phyloP scores from a whole-genome alignment of 2,888 invertebrate genomes.

The Pteria penguin region DNA sequence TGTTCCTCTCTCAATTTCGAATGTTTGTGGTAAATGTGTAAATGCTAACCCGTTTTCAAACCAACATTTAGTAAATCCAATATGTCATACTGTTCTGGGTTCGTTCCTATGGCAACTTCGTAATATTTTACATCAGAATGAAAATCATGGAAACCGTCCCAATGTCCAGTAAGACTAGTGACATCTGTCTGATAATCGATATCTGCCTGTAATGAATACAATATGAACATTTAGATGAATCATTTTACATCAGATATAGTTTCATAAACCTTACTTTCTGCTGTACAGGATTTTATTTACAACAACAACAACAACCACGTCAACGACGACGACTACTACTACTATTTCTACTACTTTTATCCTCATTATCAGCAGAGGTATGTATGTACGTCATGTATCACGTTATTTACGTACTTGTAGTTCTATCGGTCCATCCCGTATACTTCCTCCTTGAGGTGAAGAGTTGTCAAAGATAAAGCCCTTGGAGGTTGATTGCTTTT shows the following conservation, averaged over 20 bases:
- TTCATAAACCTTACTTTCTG: too few species aligned
- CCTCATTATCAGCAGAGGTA: too few species aligned
- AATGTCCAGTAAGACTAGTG: constrained; percentile 24
- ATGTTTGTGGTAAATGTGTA: too few species aligned
- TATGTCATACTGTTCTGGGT: constrained; percentile 40
- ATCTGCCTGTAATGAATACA: constrained; percentile 18
- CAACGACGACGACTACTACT: too few species aligned
- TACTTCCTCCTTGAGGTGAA: constrained; percentile 1
- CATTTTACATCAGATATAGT: too few species aligned
- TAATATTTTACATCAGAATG: constrained; percentile 51
- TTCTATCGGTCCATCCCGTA: constrained; percentile 9
- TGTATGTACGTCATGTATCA: too few species aligned
- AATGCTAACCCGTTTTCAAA: constrained; percentile 41
- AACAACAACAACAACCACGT: too few species aligned
- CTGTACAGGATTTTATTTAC: too few species aligned
- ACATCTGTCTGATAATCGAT: constrained; percentile 41
- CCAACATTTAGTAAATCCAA: constrained; percentile 46
- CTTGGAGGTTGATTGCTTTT: background rate
- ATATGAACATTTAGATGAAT: too few species aligned
- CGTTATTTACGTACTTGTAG: too few species aligned
- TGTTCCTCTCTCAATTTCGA: too few species aligned
- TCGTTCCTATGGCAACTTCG: constrained; percentile 52
- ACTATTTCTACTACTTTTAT: too few species aligned
- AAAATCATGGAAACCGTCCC: constrained; percentile 57
- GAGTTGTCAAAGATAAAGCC: constrained; percentile 11